phyloP scores from a whole-genome alignment of 2,888 invertebrate species.

The Euplagia quadripunctaria region DNA sequence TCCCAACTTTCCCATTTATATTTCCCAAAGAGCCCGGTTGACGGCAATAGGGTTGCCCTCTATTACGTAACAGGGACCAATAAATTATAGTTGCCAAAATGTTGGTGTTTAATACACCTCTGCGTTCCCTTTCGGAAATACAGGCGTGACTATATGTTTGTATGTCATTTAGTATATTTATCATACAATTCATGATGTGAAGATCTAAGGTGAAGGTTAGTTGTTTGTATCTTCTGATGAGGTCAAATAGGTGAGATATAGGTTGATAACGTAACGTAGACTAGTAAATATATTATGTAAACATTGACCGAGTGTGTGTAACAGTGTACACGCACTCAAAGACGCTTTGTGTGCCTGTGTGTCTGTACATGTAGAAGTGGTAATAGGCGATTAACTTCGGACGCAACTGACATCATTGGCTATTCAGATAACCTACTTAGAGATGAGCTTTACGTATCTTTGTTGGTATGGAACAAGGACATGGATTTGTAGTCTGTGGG shows the following conservation, averaged over 20 bases:
- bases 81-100: too few species aligned
- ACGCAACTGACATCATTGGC: neutral
- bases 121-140: too few species aligned
- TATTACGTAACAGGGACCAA: too few species aligned
- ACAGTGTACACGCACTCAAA: neutral
- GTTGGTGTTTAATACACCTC: too few species aligned
- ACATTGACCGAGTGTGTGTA: neutral
- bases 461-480: too few species aligned
- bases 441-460: neutral
- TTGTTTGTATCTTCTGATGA: conserved; percentile 21
- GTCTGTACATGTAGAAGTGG: neutral
- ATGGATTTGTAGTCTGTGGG: too few species aligned
- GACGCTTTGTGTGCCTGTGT: neutral
- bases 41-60: too few species aligned
- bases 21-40: too few species aligned
- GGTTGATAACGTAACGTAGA: conserved; percentile 11
- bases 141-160: too few species aligned
- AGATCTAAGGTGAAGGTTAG: conserved; percentile 34
- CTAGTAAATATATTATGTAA: neutral
- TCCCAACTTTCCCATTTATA: too few species aligned
- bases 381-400: neutral
- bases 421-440: neutral
- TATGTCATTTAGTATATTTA: neutral
- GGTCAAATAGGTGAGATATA: conserved; percentile 17
- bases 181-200: neutral